Evolutionary conservation across 2,113 vertebrate genomes (phyloP), one percentile per base, ranked within the genome.

Genomic region (Benitochromis conjunctus): DNA sequence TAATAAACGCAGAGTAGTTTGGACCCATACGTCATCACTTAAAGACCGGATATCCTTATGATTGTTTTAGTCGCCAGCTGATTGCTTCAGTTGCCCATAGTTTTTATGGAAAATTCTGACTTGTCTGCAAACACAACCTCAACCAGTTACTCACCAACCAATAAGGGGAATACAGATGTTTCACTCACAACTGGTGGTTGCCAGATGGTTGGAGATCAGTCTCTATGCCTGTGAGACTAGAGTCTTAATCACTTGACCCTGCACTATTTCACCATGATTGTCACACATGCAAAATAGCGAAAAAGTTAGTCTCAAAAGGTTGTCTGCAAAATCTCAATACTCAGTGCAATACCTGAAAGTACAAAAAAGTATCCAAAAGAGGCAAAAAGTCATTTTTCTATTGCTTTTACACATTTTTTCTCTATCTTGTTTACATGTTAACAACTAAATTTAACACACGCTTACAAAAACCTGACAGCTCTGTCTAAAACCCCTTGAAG

Each of bases 401-500:
- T 10, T 58, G 34, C 43, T 55, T 31, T 31, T 56, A 81, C 48
- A 36, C 8, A 24, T 48, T 31, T 77, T 12, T 84, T 7, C 7
- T 74, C 36, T 60, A 5, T 57, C 29, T 46, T 71, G 54, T 84
- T 85, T 62, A 60, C 21, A 87, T 55, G 9, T 78, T 16, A 80
- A 54, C 76, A 86, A n/a, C 55, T 69, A 34, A 84, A 82, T 60
- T 56, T 71, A 46, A 79, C 64, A 64, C 55, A 85, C 53, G 36
- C 51, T 36, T 29, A 58, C 31, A 54, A 83, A 92, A 84, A 77
- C 9, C 80, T 80, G 58, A 80, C 85, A 86, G 36, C 14, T 8
- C 31, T 21, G n/a, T 85, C 69, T 21, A 7, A 89, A 89, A 81
- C 85, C 69, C 56, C 87, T 88, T 51, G 12, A 87, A 83, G 57